Base-by-base conservation (phyloP, 2,113 vertebrate genomes). In the Pipa parva region DNA sequence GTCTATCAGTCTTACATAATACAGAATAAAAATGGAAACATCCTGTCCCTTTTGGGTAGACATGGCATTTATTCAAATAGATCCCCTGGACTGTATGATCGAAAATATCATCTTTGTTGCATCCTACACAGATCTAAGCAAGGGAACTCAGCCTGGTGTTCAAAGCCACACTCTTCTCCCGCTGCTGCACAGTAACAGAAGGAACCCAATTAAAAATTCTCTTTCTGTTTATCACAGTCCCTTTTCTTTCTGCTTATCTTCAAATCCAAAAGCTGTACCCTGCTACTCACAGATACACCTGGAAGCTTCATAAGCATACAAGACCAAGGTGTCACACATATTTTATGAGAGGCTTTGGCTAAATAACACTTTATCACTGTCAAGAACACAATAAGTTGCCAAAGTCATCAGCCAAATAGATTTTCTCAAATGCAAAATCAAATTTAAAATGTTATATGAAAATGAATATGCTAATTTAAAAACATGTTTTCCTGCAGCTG, bases 201-300 rank as follows among this genome's bases (percentile, higher is more conserved):
- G 65, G 65, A 66, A 33, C 52, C 10, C 21, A 56, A 68, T 68
- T 68, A 68, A 68, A 52, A 59, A 68, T 68, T 68, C 65, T 68
- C 65, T 68, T 68, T 68, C 52, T 68, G 56, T 28, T 33, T 33
- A 11, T 17, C 64, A 36, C 46, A 28, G 56, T 25, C 65, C 55
- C 45, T 20, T 68, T 49, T 31, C 36, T 48, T 59, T 50, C 31
- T 22, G 5, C 26, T 50, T 59, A 59, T 52, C 49, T 68, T 18
- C 13, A 45, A 68, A 21, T 28, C 45, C 18, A 46, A 24, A 60
- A 22, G 58, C 6, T 48, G 36, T 1, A 18, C n/a, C 48, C n/a
- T 45, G 5, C 13, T 52, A 52, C 25, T 26, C 22, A 15, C 25
- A 17, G 24, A 26, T 52, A 27, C 50, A 46, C 17, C 13, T 25